phyloP scores from a whole-genome alignment of 2,888 invertebrate genomes.

The Pediacus dermestoides region DNA sequence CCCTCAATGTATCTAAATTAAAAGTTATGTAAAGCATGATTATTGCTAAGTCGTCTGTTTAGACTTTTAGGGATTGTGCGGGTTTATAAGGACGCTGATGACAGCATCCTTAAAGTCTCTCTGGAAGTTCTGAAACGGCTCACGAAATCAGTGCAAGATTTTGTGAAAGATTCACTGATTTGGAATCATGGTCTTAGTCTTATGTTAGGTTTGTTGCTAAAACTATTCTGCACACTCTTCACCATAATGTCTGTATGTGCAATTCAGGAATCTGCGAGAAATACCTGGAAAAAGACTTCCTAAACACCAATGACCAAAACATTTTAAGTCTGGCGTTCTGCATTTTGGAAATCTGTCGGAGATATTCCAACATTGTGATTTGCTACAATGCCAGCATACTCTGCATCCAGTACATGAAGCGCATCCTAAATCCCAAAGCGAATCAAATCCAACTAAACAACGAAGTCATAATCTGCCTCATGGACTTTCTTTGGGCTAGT shows the following conservation, averaged over 20 bases:
- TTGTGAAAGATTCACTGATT: background rate
- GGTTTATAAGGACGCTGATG: conserved; percentile 8
- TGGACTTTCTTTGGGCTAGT: conserved; percentile 49
- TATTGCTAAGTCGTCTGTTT: background rate
- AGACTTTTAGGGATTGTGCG: background rate
- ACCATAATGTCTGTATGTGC: no score
- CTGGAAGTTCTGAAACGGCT: conserved; percentile 15
- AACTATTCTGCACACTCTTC: background rate
- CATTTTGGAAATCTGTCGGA: conserved; percentile 8
- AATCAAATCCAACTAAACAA: conserved; percentile 41
- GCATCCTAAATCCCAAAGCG: conserved; percentile 21
- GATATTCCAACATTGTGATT: no score
- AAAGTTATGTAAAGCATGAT: background rate
- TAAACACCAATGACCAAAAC: background rate
- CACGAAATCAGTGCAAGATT: conserved; percentile 5
- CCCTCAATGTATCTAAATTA: conserved; percentile 26
- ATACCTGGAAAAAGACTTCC: background rate
- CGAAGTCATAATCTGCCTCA: conserved; percentile 44
- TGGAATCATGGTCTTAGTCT: background rate
- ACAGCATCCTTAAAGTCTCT: conserved; percentile 13
- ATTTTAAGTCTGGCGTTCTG: conserved; percentile 10
- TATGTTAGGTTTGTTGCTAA: background rate
- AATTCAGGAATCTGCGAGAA: no score
- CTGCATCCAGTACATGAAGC: conserved; percentile 24
- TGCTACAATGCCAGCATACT: no score